Percentiles rank a stretch among this genome's conserved stretches.
phyloP scores from a whole-genome alignment of 2,113 vertebrate species.

The Leuciscus idus region DNA sequence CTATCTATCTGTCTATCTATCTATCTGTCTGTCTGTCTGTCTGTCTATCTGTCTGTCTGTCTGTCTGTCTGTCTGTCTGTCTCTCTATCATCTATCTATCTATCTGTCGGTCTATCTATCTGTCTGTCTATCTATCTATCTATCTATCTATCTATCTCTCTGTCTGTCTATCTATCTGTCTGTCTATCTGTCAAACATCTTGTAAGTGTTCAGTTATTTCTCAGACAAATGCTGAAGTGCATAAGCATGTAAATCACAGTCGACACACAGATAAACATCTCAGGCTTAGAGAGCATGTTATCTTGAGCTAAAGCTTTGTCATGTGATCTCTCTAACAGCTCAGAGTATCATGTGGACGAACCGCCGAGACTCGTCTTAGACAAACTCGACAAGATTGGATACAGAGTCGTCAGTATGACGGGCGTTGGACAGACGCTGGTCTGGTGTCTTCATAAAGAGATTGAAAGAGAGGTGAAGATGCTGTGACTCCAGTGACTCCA shows the following conservation, averaged over 20 bases:
- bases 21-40: too few species aligned
- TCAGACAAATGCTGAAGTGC: too few species aligned
- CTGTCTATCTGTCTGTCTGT: accelerated
- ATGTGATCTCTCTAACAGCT: slow-evolving; percentile 74
- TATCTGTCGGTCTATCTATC: too few species aligned
- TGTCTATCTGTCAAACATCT: too few species aligned
- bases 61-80: too few species aligned
- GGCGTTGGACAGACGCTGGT: slow-evolving; percentile 96
- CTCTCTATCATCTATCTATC: too few species aligned
- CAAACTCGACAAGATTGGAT: slow-evolving; percentile 91
- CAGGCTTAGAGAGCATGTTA: neutral
- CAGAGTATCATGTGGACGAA: slow-evolving; percentile 90
- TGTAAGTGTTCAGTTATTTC: too few species aligned
- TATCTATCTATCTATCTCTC: accelerated
- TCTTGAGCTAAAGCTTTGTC: neutral
- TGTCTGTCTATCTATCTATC: accelerated
- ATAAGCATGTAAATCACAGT: too few species aligned
- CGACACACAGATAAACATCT: too few species aligned
- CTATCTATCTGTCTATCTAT: too few species aligned
- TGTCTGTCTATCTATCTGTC: too few species aligned
- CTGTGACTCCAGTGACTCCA: neutral
- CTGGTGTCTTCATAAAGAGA: slow-evolving; percentile 94
- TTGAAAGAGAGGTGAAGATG: neutral
- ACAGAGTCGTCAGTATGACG: slow-evolving; percentile 89
- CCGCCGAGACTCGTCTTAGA: slow-evolving; percentile 89